These are phyloP conservation scores for Idaea aversata DNA, from an alignment of 2,888 invertebrate genomes.

Conservation along the genomic window DNA sequence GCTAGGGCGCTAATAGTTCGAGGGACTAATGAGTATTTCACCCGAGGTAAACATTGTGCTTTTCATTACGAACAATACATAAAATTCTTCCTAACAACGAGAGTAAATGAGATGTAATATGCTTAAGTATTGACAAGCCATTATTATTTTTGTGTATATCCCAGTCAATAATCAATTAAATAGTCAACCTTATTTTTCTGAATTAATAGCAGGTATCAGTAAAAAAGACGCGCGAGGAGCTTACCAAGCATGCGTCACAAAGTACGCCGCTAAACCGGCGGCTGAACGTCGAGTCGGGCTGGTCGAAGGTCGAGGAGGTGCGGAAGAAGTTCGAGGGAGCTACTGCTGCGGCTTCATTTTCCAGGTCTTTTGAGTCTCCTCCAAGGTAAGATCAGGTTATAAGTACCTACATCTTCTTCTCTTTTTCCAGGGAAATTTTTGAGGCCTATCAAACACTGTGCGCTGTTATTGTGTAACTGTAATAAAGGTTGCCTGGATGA, in stretches of 20 bases:
- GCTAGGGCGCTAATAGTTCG: no score
- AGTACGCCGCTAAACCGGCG: constrained; percentile 61
- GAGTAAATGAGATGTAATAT: no score
- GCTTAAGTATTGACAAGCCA: no score
- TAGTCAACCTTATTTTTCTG: no score
- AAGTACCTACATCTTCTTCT: not conserved
- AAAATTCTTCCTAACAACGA: no score
- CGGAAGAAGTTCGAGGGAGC: constrained; percentile 73
- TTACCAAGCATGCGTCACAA: constrained; percentile 70
- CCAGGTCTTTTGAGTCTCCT: constrained; percentile 71
- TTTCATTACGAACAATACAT: no score
- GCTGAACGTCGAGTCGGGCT: constrained; percentile 73
- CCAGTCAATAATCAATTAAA: no score
- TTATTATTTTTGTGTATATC: no score
- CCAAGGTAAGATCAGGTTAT: constrained; percentile 52
- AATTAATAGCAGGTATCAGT: constrained; percentile 47
- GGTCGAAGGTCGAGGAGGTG: constrained; percentile 76
- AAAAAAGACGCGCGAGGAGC: constrained; percentile 65
- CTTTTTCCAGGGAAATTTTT: not conserved
- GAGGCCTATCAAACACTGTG: not conserved
- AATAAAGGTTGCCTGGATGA: no score
- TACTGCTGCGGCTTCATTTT: constrained; percentile 54
- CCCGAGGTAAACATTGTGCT: no score
- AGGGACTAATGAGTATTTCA: no score
- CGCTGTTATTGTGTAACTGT: no score